phyloP scores from a whole-genome alignment of 2,797 vertebrate species.

The Trachurus trachurus region DNA sequence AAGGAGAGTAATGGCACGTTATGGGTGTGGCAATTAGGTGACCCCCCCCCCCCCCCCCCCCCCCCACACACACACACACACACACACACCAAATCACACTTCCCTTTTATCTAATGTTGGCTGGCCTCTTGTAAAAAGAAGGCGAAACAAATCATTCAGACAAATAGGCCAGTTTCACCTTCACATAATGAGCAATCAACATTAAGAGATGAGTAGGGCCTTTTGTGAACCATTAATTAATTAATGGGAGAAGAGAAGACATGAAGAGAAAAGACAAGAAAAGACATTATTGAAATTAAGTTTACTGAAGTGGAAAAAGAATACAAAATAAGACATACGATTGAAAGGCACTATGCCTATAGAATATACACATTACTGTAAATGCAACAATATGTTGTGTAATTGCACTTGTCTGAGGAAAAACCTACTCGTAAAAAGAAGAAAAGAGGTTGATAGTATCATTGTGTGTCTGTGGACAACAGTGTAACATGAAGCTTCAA shows the following conservation, averaged over 20 bases:
- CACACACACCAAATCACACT: background rate
- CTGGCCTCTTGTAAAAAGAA: conserved; percentile 70
- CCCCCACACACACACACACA: background rate
- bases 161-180: conserved; percentile 76
- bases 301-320: no score
- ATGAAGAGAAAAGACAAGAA: no score
- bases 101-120: conserved; percentile 65
- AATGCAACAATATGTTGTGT: no score
- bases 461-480: conserved; percentile 41
- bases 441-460: background rate
- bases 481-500: conserved; percentile 60
- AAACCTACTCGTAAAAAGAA: background rate
- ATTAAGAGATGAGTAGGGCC: conserved; percentile 66
- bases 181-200: conserved; percentile 73
- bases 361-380: no score
- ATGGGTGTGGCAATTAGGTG: conserved; percentile 73
- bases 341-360: no score
- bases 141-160: conserved; percentile 73
- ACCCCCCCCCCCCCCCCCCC: background rate
- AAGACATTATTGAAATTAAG: no score
- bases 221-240: no score
- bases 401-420: no score
- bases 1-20: conserved; percentile 55
- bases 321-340: no score
- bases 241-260: background rate